Base-by-base conservation (phyloP, 1,140 invertebrate genomes). In the Spodoptera frugiperda region DNA sequence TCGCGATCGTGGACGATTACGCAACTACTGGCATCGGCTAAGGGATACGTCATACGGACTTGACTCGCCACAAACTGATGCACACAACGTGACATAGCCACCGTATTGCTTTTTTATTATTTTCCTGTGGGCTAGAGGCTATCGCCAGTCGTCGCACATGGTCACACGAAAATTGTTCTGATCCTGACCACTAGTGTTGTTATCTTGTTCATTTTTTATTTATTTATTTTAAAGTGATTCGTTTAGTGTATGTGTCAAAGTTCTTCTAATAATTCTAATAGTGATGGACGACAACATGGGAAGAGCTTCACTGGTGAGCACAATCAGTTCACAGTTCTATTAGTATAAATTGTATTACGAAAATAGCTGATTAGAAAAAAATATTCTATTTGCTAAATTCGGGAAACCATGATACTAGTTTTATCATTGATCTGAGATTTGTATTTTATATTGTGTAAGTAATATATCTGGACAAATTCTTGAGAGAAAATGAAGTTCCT, bases 81-180 rank as follows among this genome's bases (percentile, higher is more conserved):
- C 65, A 68, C 55, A 73, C 68, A 83, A 88, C 87, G 89, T 89
- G 89, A 91, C 84, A 84, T 79, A 83, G 78, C 86, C 86, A 84
- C 83, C 87, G 81, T 86, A 89, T 88, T 83, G 70, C 82, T 83
- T 81, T 76, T 87, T 86, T 82, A 81, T 14, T n/a, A 78, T 91
- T 88, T 91, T 88, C 89, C 85, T 89, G 85, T 83, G 67, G 73
- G 59, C 77, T 53, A 33, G 65, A 68, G 21, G 75, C 19, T 77
- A 59, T 67, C 33, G 21, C 14, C 53, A 59, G 44, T 59, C 75
- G 17, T 39, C 39, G 19, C 12, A 59, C 70, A 73, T 55, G 68
- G 68, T 57, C 68, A 71, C 12, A 55, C 51, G 39, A 54, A 55
- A 71, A 44, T 55, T 71, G 68, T 55, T 53, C 53, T 71, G 68